These are phyloP conservation scores for Chironomus tepperi DNA, from an alignment of 1,140 invertebrate genomes.

Conservation along the genomic window DNA sequence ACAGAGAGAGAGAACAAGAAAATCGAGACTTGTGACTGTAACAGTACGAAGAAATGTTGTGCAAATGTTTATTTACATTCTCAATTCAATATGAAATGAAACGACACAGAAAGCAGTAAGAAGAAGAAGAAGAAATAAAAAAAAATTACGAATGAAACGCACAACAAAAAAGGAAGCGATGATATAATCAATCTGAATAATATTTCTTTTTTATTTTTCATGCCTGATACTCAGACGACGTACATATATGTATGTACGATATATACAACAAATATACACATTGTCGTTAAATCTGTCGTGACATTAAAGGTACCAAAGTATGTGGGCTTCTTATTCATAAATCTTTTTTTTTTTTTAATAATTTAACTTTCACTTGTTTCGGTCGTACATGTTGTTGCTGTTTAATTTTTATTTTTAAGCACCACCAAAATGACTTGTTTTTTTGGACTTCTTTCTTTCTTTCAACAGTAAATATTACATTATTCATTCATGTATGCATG, in stretches of 20 bases:
- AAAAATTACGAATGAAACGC: background rate
- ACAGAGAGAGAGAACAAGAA: too few relatives aligned
- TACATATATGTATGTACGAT: background rate
- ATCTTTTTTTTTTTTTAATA: slow-evolving; percentile 19
- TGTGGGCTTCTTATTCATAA: slow-evolving; percentile 18
- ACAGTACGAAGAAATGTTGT: too few relatives aligned
- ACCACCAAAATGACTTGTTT: background rate
- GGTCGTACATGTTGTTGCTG: background rate
- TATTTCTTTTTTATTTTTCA: background rate
- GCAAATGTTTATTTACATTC: too few relatives aligned
- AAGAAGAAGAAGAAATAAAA: background rate
- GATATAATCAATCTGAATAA: slow-evolving; percentile 17
- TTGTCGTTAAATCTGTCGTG: background rate
- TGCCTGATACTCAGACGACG: background rate
- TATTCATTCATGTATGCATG: too few relatives aligned
- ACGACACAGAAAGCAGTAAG: background rate
- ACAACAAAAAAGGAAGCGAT: slow-evolving; percentile 20
- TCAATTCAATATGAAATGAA: too few relatives aligned
- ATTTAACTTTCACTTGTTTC: slow-evolving; percentile 23
- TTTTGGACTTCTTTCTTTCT: too few relatives aligned
- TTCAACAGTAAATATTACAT: too few relatives aligned
- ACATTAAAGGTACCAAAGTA: slow-evolving; percentile 16
- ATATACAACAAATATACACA: background rate
- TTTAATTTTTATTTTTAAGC: background rate
- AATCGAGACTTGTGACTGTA: too few relatives aligned